These are phyloP conservation scores for Vanessa tameamea DNA, from an alignment of 1,140 invertebrate species.

Conservation along the genomic window DNA sequence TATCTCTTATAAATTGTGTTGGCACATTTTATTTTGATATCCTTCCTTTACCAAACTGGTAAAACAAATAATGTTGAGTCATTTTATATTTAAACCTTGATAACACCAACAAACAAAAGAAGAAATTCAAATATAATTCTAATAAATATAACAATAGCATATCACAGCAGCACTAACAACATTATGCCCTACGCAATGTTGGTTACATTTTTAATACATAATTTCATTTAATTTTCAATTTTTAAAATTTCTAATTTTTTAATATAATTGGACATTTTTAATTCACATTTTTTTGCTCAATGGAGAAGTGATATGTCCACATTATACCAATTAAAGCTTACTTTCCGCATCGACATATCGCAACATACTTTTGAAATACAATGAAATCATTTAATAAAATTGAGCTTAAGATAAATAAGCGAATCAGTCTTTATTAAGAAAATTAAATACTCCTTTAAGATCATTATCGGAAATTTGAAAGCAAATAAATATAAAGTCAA, in stretches of 20 bases:
- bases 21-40: conserved; percentile 22
- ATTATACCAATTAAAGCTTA: conserved; percentile 68
- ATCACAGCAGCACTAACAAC: conserved; percentile 69
- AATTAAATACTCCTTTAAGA: conserved; percentile 42
- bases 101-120: conserved; percentile 34
- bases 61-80: conserved; percentile 3
- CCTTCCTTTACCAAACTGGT: neutral
- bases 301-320: conserved; percentile 64
- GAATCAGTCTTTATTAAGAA: conserved; percentile 40
- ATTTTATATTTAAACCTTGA: conserved; percentile 25
- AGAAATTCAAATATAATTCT: conserved; percentile 48
- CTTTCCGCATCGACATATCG: conserved; percentile 46
- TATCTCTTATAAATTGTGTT: neutral
- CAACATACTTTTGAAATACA: conserved; percentile 39
- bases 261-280: conserved; percentile 55
- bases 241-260: conserved; percentile 47
- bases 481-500: conserved; percentile 57
- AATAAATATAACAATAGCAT: conserved; percentile 63
- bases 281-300: conserved; percentile 38
- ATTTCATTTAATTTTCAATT: conserved; percentile 46
- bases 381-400: conserved; percentile 39
- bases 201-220: conserved; percentile 50
- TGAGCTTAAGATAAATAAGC: conserved; percentile 34
- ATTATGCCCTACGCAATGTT: conserved; percentile 54
- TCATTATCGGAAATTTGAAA: conserved; percentile 44